Evolutionary conservation across 2,888 invertebrate genomes (phyloP).

Genomic region (Drosophila imparisetae): DNA sequence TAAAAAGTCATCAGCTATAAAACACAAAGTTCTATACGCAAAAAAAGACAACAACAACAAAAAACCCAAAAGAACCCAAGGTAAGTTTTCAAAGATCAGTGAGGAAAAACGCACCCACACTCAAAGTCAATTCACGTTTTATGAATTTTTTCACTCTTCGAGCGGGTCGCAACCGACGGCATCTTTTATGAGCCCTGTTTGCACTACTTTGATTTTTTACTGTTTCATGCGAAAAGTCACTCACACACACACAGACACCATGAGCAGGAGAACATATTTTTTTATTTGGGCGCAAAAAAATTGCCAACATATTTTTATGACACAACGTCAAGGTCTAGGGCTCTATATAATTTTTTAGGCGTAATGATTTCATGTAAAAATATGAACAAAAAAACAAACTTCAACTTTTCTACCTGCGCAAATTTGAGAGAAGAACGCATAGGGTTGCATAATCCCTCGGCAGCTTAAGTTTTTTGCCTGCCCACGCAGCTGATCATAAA

Average conservation of each 20-base stretch:
- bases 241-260: constrained; percentile 2
- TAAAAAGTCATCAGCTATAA: constrained; percentile 67
- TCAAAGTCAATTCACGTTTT: constrained; percentile 59
- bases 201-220: constrained; percentile 81
- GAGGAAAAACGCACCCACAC: constrained; percentile 53
- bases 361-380: constrained; percentile 71
- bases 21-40: constrained; percentile 30
- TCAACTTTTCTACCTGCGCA: constrained; percentile 56
- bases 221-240: constrained; percentile 64
- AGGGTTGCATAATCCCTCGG: constrained; percentile 79
- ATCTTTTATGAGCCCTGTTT: constrained; percentile 66
- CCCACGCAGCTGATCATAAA: constrained; percentile 65
- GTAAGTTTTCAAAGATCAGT: constrained; percentile 63
- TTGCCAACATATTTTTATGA: constrained; percentile 62
- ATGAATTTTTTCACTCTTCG: constrained; percentile 21
- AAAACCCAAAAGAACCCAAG: constrained; percentile 54
- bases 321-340: constrained; percentile 70
- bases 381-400: constrained; percentile 29
- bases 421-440: constrained; percentile 46
- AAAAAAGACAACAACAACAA: not conserved
- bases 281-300: constrained; percentile 55
- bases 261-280: constrained; percentile 31
- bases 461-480: constrained; percentile 72
- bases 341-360: constrained; percentile 63
- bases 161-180: constrained; percentile 62